phyloP scores from a whole-genome alignment of 2,113 vertebrate genomes.

The Ameiurus melas region DNA sequence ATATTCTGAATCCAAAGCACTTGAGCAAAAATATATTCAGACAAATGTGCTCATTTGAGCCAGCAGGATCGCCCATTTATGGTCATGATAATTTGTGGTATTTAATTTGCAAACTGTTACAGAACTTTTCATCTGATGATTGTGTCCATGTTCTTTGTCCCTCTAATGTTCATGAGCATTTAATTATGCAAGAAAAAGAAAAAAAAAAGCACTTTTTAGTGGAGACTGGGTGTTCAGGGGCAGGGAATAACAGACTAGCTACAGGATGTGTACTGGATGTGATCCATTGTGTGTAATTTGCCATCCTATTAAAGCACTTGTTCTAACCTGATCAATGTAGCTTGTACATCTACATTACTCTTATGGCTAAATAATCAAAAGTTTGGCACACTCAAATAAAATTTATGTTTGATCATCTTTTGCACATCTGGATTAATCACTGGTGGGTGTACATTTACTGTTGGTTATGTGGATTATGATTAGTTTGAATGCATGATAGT shows the following conservation, averaged over 20 bases:
- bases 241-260: neutral
- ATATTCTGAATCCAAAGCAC: slow-evolving; percentile 9
- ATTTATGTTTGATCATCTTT: neutral
- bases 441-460: neutral
- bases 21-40: neutral
- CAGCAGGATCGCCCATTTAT: neutral
- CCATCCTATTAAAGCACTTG: neutral
- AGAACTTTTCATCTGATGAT: neutral
- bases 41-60: neutral
- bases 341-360: neutral
- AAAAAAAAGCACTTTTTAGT: slow-evolving; percentile 26
- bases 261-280: neutral
- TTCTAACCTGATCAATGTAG: neutral
- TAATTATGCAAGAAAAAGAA: neutral
- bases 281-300: neutral
- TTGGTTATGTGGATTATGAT: neutral
- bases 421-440: neutral
- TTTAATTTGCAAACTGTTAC: slow-evolving; percentile 10
- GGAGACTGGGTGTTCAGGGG: neutral
- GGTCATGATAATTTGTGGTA: neutral
- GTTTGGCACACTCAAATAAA: neutral
- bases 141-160: neutral
- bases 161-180: neutral
- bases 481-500: neutral
- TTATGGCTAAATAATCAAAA: neutral